Evolutionary conservation across 2,888 invertebrate genomes (phyloP), one percentile per base, ranked within the genome.

Genomic region (Pseudeuparius sepicola): DNA sequence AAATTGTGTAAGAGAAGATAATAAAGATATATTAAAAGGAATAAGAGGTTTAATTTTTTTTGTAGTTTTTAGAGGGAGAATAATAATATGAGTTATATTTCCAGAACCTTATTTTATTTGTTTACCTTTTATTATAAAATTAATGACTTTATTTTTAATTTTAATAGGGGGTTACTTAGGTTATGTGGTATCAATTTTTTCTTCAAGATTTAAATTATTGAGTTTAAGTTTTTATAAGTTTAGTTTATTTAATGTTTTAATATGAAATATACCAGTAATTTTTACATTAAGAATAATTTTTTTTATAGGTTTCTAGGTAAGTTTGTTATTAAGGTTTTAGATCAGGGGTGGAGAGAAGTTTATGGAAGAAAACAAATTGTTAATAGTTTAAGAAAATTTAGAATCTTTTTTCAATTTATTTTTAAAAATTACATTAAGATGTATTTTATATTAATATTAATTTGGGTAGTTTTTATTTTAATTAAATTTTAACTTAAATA

Each of bases 51-150:
- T 70, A 64, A 60, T 67, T 57, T 53, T 68, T 44, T 63, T 69
- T 49, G 65, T 67, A 44, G 52, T 72, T 52, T 38, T 73, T 54
- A 66, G 65, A n/a, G 73, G 73, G 0, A 64, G 66, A 37, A 50
- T 67, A 40, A 60, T 73, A 58, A 68, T 55, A 38, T 73, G 73
- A 57, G 39, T 72, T 50, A 65, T 72, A 58, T 70, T 73, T 66
- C 52, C 57, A 47, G 59, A 55, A 38, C 66, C 68, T 48, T 57
- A 59, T 58, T 63, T 68, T 54, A 65, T 73, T 67, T 66, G 65
- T 67, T 63, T 73, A 49, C 57, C 67, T 43, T 50, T 59, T 41
- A 55, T 54, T 60, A 53, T 72, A 55, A 73, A 73, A 53, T 53
- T 68, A 47, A 62, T 72, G 55, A 64, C 68, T 27, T 63, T 71